These are phyloP conservation scores for Callocephalon fimbriatum DNA, from an alignment of 2,113 vertebrate genomes.

Conservation along the genomic window DNA sequence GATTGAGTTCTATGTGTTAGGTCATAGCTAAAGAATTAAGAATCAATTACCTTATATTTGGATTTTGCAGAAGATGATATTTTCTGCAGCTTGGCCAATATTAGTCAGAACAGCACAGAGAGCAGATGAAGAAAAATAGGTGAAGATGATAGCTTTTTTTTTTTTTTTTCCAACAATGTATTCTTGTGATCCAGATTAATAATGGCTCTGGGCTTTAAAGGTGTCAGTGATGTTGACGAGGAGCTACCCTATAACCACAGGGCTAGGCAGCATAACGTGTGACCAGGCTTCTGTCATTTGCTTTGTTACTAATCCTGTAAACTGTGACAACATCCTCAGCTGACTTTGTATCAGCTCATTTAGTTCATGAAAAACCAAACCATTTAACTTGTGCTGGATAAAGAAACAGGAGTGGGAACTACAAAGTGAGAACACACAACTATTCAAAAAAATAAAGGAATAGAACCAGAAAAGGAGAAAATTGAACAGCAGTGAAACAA, in stretches of 20 bases:
- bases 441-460: background rate
- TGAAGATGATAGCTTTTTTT: background rate
- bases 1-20: background rate
- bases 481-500: background rate
- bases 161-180: background rate
- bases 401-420: background rate
- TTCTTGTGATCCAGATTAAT: background rate
- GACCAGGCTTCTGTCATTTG: background rate
- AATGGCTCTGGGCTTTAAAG: background rate
- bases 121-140: background rate
- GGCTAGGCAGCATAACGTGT: background rate
- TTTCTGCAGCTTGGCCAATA: background rate
- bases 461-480: background rate
- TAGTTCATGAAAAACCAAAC: background rate
- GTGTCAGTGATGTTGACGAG: background rate
- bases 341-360: background rate
- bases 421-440: background rate
- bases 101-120: background rate
- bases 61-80: background rate
- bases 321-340: background rate
- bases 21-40: background rate
- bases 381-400: background rate
- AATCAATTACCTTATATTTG: background rate
- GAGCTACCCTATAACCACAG: accelerated
- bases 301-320: background rate